phyloP scores from a whole-genome alignment of 2,797 vertebrate species.

The Muraenolepis orangiensis region DNA sequence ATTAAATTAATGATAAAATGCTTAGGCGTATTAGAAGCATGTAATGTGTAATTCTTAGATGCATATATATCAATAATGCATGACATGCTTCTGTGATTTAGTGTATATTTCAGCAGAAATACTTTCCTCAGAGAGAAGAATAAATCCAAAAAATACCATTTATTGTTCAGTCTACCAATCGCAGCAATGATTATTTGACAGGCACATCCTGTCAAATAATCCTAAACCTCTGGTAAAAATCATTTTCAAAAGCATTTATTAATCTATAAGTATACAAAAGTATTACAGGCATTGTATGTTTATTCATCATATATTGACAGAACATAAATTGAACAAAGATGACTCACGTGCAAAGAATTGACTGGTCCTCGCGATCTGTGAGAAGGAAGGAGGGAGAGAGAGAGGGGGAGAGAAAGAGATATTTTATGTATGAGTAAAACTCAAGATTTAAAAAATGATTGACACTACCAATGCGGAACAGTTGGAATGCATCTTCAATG shows the following conservation, averaged over 20 bases:
- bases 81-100: no score
- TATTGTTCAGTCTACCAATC: no score
- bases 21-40: no score
- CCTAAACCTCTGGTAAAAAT: no score
- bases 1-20: no score
- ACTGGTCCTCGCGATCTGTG: slow-evolving; percentile 96
- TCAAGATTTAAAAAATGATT: not conserved
- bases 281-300: not conserved
- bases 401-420: not conserved
- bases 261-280: not conserved
- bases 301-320: not conserved
- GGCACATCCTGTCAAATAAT: no score
- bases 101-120: no score
- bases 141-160: no score
- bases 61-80: no score
- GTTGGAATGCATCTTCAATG: not conserved
- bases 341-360: slow-evolving; percentile 99
- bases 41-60: no score
- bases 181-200: no score
- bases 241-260: not conserved
- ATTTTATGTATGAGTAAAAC: not conserved
- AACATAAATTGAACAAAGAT: slow-evolving; percentile 5
- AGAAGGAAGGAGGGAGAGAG: slow-evolving; percentile 49
- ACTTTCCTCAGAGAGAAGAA: no score
- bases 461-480: not conserved